Percentiles rank a stretch among this genome's conserved stretches.
Conservation (phyloP, 2,113 vertebrate species). For the Corythornis cristatus region DNA sequence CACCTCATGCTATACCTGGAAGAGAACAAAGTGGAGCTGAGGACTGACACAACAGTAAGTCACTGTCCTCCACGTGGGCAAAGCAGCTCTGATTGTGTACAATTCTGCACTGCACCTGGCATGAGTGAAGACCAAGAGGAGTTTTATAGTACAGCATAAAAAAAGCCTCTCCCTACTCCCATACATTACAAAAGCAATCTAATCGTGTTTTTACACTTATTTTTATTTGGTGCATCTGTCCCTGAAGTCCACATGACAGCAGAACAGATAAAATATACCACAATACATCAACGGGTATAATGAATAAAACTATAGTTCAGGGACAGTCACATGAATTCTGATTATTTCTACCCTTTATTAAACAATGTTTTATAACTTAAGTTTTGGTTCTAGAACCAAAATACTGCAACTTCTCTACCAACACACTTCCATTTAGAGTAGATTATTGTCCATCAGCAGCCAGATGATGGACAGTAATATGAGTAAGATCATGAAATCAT, state of each 20-base stretch:
- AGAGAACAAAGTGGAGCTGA: background rate
- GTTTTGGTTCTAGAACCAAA: background rate
- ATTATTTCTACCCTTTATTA: background rate
- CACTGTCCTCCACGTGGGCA: background rate
- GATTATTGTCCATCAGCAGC: background rate
- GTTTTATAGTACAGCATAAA: constrained; percentile 3
- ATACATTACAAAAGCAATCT: background rate
- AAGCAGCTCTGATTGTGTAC: background rate
- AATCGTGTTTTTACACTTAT: background rate
- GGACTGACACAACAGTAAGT: background rate
- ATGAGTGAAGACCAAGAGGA: background rate
- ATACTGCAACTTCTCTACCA: background rate
- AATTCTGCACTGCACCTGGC: background rate
- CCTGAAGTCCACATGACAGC: background rate
- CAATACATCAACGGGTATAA: background rate
- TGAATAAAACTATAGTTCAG: background rate
- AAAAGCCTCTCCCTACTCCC: background rate
- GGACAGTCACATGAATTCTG: background rate
- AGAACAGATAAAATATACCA: background rate
- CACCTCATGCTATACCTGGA: rapidly evolving
- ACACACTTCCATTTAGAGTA: background rate
- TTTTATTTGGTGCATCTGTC: background rate
- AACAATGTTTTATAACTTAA: background rate
- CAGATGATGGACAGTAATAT: background rate
- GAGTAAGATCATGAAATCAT: background rate